These are phyloP conservation scores for Exocentrus adspersus DNA, from an alignment of 2,888 invertebrate species.

Conservation along the genomic window DNA sequence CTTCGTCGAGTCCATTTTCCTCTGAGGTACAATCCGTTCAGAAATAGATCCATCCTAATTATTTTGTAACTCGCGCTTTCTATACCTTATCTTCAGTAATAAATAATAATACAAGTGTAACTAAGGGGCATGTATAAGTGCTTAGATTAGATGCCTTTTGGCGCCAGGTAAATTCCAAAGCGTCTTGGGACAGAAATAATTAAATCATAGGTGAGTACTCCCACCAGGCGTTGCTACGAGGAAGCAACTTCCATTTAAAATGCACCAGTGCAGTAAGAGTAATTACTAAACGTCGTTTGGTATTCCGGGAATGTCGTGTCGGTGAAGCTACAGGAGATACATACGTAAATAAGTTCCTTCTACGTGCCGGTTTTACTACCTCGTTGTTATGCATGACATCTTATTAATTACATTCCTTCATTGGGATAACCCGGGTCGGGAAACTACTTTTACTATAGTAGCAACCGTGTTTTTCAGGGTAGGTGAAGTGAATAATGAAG, in stretches of 20 bases:
- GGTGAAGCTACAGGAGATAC: conserved; percentile 11
- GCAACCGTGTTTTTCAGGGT: no score
- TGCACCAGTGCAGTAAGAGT: conserved; percentile 4
- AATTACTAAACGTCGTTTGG: conserved; percentile 10
- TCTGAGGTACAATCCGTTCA: no score
- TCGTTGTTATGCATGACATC: conserved; percentile 11
- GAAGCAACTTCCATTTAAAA: conserved; percentile 8
- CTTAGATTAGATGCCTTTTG: neutral
- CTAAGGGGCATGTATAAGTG: neutral
- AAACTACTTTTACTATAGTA: conserved; percentile 4
- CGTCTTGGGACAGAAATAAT: no score
- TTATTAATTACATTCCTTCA: conserved; percentile 12
- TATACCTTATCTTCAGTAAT: no score
- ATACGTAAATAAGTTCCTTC: conserved; percentile 15
- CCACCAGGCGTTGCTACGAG: conserved; percentile 6
- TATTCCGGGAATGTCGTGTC: conserved; percentile 16
- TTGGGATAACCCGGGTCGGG: neutral
- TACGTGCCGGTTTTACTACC: conserved; percentile 5
- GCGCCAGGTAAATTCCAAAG: neutral
- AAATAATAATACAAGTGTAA: no score
- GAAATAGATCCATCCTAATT: no score
- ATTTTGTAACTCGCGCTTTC: neutral
- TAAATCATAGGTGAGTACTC: no score
- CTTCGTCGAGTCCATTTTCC: no score
- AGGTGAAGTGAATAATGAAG: no score